phyloP scores from a whole-genome alignment of 2,888 invertebrate species.

The Clanis bilineata region DNA sequence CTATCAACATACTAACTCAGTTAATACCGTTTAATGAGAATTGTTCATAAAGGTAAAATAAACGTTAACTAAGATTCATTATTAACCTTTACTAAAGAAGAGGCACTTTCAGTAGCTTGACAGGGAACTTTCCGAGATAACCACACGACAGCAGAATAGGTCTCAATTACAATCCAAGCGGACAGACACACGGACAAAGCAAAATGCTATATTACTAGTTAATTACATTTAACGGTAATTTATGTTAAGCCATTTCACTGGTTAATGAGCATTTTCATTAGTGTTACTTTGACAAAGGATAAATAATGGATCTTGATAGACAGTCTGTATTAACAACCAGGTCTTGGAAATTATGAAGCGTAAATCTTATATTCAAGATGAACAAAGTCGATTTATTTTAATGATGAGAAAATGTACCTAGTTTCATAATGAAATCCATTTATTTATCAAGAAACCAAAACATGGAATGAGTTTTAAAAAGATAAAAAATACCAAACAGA shows the following conservation, averaged over 20 bases:
- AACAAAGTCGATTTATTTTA: background rate
- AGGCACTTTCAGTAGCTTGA: slow-evolving; percentile 3
- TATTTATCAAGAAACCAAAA: background rate
- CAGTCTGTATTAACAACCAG: background rate
- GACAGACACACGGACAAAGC: slow-evolving; percentile 23
- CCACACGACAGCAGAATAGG: background rate
- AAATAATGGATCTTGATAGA: slow-evolving; percentile 14
- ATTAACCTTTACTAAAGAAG: slow-evolving; percentile 6
- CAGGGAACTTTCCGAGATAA: slow-evolving; percentile 4
- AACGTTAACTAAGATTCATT: slow-evolving; percentile 15
- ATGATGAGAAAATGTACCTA: background rate
- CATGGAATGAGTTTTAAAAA: background rate
- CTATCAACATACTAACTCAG: background rate
- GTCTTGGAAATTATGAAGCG: background rate
- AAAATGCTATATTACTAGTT: slow-evolving; percentile 23
- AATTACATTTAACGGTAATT: slow-evolving; percentile 30
- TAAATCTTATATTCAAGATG: background rate
- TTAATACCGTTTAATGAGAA: background rate
- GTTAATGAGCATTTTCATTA: slow-evolving; percentile 31
- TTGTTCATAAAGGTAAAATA: background rate
- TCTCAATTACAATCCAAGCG: background rate
- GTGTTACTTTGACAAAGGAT: slow-evolving; percentile 14
- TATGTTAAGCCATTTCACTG: slow-evolving; percentile 22
- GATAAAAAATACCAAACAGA: background rate
- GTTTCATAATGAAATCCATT: background rate